Base-by-base conservation (phyloP, 2,888 invertebrate genomes). In the Ariolimax columbianus region DNA sequence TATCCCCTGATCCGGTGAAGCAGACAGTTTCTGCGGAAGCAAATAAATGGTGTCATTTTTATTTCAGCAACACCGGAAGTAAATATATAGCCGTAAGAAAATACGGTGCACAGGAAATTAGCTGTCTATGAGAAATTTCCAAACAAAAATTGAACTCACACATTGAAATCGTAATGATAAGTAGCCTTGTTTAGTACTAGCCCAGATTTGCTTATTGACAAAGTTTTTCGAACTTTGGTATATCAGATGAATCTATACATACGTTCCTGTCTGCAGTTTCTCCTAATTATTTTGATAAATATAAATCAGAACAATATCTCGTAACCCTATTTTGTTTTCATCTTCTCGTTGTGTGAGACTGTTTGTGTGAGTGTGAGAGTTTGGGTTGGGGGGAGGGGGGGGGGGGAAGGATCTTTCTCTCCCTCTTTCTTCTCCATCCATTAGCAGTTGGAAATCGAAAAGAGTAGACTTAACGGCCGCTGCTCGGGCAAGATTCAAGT, bases 1-100 rank as follows among this genome's bases (percentile, higher is more conserved):
- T 90, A 14, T 93, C 93, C 3, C 98, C 98, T 91, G 96, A 96
- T 91, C 97, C 97, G 96, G 97, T 97, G 93, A 96, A 99, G 94
- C 99, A 99, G 88, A 96, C 96, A 92, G 97, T 97, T 91, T 97
- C 97, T 95, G 91, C 63, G n/a, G 59, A 33, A 75, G 30, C 17
- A 51, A 75, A 66, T 7, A 66, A 9, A 66, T 30, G 14, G 33
- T 33, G 30, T 19, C 0, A 66, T 30, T n/a, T 33, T 66, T 30
- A 33, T 11, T 14, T 2, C 33, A 33, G 66, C 17, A 66, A 33
- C 33, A 55, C 55, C 19, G 23, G 7, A 4, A 63, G 23, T 7
- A 63, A 63, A 63, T 63, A 63, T 9, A 4, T 30, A n/a, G n/a
- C n/a, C n/a, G n/a, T n/a, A n/a, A n/a, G n/a, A 30, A 30, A 63